Percentiles rank a stretch among this genome's conserved stretches.
Conservation (phyloP, 1,140 invertebrate genomes). For the Orussus abietinus region DNA sequence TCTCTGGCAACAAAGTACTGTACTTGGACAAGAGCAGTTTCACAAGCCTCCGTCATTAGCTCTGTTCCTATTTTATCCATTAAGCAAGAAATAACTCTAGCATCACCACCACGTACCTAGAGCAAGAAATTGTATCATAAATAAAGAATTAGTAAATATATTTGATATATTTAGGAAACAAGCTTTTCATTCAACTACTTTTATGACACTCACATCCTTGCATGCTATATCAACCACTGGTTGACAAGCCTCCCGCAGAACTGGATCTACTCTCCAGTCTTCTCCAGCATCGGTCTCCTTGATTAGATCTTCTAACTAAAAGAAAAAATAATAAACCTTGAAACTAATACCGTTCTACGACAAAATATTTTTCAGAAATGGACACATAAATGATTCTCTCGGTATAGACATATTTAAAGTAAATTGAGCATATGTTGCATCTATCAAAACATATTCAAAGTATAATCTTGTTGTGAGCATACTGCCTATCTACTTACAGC, state of each 20-base stretch:
- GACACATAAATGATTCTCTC: constrained; percentile 10
- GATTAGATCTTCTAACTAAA: constrained; percentile 71
- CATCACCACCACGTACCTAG: constrained; percentile 60
- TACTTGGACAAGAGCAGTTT: constrained; percentile 88
- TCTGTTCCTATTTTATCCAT: constrained; percentile 86
- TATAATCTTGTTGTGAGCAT: too few species aligned
- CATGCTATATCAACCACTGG: constrained; percentile 74
- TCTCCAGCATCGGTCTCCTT: constrained; percentile 80
- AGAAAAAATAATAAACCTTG: constrained; percentile 21
- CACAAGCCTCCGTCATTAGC: constrained; percentile 84
- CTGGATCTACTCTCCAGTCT: constrained; percentile 89
- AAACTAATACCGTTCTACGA: too few species aligned
- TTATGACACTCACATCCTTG: constrained; percentile 54
- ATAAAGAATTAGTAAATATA: constrained; percentile 2
- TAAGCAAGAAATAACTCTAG: constrained; percentile 86
- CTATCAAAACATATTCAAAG: too few species aligned
- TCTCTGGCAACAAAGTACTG: constrained; percentile 96
- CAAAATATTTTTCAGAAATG: too few species aligned
- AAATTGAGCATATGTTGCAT: too few species aligned
- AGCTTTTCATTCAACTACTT: too few species aligned
- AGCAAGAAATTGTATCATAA: constrained; percentile 8
- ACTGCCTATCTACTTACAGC: too few species aligned
- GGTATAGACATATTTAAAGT: not conserved
- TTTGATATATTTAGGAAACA: constrained; percentile 3
- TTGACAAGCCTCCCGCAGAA: constrained; percentile 80